Evolutionary conservation across 2,113 vertebrate genomes (phyloP).

Genomic region (Bettongia penicillata): DNA sequence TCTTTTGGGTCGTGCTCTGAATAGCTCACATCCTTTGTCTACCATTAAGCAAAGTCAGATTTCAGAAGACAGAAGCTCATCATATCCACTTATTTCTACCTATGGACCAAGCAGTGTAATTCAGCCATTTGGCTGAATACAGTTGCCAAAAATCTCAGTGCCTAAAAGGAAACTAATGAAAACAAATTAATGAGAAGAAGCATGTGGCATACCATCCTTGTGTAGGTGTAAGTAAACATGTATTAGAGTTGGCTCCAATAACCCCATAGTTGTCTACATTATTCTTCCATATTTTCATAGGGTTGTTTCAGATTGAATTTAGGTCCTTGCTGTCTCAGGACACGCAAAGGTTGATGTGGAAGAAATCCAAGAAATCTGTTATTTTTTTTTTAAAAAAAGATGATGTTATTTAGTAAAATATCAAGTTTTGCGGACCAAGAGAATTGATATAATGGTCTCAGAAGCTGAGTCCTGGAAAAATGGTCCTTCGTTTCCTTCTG

Average conservation of each 20-base stretch:
- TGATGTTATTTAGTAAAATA: not conserved
- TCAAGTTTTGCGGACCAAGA: conserved; percentile 45
- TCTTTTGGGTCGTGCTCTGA: conserved; percentile 75
- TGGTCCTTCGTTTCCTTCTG: not conserved
- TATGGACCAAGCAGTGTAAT: conserved; percentile 52
- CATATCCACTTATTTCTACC: conserved; percentile 53
- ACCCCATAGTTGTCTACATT: conserved; percentile 31
- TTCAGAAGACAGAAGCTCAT: conserved; percentile 73
- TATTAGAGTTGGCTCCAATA: conserved; percentile 52
- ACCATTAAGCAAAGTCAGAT: conserved; percentile 61
- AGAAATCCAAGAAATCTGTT: not conserved
- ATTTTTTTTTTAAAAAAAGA: not conserved
- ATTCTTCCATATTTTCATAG: conserved; percentile 52
- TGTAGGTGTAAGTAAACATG: conserved; percentile 56
- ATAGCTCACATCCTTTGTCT: conserved; percentile 72
- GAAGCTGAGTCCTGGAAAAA: conserved; percentile 28
- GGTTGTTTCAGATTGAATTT: conserved; percentile 42
- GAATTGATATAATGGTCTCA: conserved; percentile 27
- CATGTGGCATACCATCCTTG: conserved; percentile 40
- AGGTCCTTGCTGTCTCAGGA: conserved; percentile 50
- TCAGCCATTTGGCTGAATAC: conserved; percentile 57
- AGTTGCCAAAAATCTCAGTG: conserved; percentile 69
- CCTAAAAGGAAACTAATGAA: conserved; percentile 70
- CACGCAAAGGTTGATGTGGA: not conserved
- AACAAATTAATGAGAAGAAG: conserved; percentile 55